These are phyloP conservation scores for Anarrhichthys ocellatus DNA, from an alignment of 2,113 vertebrate species.

Conservation along the genomic window DNA sequence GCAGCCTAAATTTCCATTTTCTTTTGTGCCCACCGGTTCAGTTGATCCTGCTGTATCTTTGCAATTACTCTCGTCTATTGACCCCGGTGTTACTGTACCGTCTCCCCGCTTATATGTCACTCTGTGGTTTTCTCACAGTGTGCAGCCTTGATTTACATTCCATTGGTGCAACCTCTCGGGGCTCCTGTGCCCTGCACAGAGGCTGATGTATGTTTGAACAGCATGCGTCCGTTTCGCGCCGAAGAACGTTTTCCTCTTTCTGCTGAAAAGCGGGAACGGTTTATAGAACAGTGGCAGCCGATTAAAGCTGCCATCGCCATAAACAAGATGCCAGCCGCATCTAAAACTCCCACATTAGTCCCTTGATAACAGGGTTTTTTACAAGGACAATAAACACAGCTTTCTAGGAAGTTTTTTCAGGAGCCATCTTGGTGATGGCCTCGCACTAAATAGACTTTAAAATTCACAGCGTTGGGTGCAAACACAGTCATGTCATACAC, in stretches of 20 bases:
- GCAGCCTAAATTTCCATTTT: conserved; percentile 37
- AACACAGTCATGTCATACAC: conserved; percentile 18
- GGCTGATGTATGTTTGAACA: conserved; percentile 30
- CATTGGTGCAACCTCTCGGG: conserved; percentile 8
- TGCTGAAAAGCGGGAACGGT: conserved; percentile 19
- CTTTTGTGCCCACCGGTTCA: conserved; percentile 23
- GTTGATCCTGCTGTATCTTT: conserved; percentile 20
- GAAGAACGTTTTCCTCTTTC: conserved; percentile 8
- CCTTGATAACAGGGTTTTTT: conserved; percentile 33
- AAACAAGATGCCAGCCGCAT: conserved; percentile 46
- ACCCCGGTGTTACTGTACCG: neutral
- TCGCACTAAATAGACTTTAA: conserved; percentile 5
- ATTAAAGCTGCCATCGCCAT: conserved; percentile 28
- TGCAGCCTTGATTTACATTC: conserved; percentile 61
- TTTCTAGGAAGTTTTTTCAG: conserved; percentile 21
- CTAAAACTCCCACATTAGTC: conserved; percentile 47
- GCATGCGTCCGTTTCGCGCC: conserved; percentile 5
- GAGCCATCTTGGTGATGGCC: conserved; percentile 21
- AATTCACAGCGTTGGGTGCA: conserved; percentile 5
- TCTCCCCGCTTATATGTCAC: conserved; percentile 33
- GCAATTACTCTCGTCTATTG: conserved; percentile 31
- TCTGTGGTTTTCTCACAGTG: conserved; percentile 26
- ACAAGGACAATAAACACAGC: conserved; percentile 37
- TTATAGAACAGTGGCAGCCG: conserved; percentile 37
- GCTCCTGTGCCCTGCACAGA: conserved; percentile 24